A percentile compares a stretch with the other conserved stretches of the same genome.
These are phyloP conservation scores for Cyprinus carpio DNA, from an alignment of 2,113 vertebrate species.

Conservation along the genomic window DNA sequence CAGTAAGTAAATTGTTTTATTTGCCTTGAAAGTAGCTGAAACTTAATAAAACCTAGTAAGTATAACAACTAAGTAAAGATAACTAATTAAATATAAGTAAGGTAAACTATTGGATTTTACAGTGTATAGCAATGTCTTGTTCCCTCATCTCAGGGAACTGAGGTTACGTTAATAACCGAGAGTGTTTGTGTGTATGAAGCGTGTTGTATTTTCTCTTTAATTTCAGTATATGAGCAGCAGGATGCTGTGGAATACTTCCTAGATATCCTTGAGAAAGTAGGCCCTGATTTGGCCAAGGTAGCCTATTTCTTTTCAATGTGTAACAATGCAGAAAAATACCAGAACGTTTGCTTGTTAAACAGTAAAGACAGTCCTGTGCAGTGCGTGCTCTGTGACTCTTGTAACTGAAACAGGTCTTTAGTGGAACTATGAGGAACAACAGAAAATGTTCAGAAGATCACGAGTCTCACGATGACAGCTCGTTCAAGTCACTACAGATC, in stretches of 20 bases:
- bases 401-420: not conserved
- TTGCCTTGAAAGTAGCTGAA: too few species aligned
- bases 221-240: not conserved
- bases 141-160: too few species aligned
- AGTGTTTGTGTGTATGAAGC: not conserved
- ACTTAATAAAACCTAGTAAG: too few species aligned
- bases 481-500: not conserved
- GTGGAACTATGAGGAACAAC: not conserved
- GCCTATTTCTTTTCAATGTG: not conserved
- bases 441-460: not conserved
- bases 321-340: not conserved
- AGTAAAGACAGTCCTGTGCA: not conserved
- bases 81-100: too few species aligned
- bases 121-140: too few species aligned
- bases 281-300: not conserved
- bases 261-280: not conserved
- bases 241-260: constrained; percentile 4
- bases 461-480: not conserved
- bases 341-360: not conserved
- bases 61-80: too few species aligned
- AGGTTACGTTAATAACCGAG: too few species aligned
- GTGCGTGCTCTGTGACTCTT: not conserved
- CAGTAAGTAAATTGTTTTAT: too few species aligned
- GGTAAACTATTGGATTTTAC: too few species aligned
- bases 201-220: not conserved